A percentile compares a stretch with the other conserved stretches of the same genome.
Conservation (phyloP, 2,888 invertebrate genomes). For the Dione vanillae region DNA sequence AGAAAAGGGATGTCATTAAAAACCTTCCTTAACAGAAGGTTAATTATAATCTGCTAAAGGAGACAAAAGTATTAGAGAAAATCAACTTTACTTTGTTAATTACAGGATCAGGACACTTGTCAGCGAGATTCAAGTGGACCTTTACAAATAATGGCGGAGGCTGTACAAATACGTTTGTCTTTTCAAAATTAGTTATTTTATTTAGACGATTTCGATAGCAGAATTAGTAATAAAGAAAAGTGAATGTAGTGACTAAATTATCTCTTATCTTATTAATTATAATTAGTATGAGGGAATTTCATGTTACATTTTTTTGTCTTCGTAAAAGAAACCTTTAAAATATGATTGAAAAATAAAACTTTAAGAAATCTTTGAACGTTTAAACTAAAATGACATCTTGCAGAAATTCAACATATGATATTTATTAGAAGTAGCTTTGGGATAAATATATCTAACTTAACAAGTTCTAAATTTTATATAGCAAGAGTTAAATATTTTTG, state of each 20-base stretch:
- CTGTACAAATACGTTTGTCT: conserved; percentile 15
- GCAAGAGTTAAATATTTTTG: too few relatives aligned
- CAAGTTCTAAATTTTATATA: too few relatives aligned
- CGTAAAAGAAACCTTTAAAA: too few relatives aligned
- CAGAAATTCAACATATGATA: too few relatives aligned
- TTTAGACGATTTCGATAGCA: conserved; percentile 1
- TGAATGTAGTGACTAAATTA: not conserved
- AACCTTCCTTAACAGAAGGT: not conserved
- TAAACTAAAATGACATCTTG: too few relatives aligned
- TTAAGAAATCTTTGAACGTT: too few relatives aligned
- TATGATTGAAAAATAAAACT: too few relatives aligned
- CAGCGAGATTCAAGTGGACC: conserved; percentile 15
- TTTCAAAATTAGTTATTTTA: conserved; percentile 17
- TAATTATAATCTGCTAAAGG: conserved; percentile 9
- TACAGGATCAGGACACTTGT: conserved; percentile 21
- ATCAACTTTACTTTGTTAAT: conserved; percentile 19
- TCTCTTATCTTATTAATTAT: not conserved
- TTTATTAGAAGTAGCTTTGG: too few relatives aligned
- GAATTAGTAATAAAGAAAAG: not conserved
- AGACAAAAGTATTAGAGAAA: conserved; percentile 1
- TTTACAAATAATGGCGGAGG: conserved; percentile 4
- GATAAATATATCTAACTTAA: too few relatives aligned
- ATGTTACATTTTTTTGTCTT: not conserved
- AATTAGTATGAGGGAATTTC: not conserved
- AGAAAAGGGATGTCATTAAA: too few relatives aligned